Evolutionary conservation across 2,113 vertebrate species (phyloP), one percentile per base, ranked within the genome.

Genomic region (Sinosuthora webbiana): DNA sequence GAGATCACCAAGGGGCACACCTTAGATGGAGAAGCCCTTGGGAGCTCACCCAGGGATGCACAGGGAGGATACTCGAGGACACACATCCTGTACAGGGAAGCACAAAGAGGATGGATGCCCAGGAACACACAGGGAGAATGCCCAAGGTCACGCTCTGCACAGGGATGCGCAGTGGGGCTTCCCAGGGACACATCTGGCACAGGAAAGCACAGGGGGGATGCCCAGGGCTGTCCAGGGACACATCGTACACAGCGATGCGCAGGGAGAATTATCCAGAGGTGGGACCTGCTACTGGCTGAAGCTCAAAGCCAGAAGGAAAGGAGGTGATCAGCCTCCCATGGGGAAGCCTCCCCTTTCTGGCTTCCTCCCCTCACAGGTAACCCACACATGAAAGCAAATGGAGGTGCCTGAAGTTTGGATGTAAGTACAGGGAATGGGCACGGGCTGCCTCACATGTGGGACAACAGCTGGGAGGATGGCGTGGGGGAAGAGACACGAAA

Each of bases 131-230:
- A 27, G 8, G 27, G 33, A 31, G 33, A 15, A 87, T 24, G 33
- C 45, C 28, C 42, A 37, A 33, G 55, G 39, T 13, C 67, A 30
- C 9, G 21, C 10, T 27, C 33, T 33, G 17, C 37, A 52, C 22
- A 15, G 24, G 55, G 23, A 30, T 8, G 28, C 2, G 0, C 2
- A 1, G 37, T 1, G 2, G 10, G 8, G 3, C n/a, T 74, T 10
- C 18, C 10, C 74, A 57, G 41, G 31, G 31, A 56, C 49, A 56
- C 47, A 47, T 12, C 3, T 12, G 7, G 41, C 44, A 15, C 22
- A 13, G 33, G 42, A 24, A 28, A 5, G 50, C 15, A 7, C 22
- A 25, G 59, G 7, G 11, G 6, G 19, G 31, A 39, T 70, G 22
- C 7, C 3, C 39, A 52, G 47, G 15, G 20, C 13, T 73, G 23